A percentile compares a stretch with the other conserved stretches of the same genome.
These are phyloP conservation scores for Macroteleia sp. DNA, from an alignment of 2,888 invertebrate genomes.

Conservation along the genomic window DNA sequence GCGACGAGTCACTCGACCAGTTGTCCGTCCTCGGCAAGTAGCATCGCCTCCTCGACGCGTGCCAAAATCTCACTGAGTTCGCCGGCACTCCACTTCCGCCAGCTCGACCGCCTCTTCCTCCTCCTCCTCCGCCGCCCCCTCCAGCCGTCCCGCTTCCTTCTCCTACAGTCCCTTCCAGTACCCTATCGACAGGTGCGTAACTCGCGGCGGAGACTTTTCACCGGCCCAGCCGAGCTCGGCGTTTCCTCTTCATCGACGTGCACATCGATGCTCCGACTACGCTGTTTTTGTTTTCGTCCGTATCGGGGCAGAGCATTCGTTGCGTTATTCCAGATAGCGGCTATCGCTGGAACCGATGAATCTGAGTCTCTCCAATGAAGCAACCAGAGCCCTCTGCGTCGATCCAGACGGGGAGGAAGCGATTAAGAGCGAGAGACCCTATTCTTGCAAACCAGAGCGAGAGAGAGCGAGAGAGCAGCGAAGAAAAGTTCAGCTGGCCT, in stretches of 20 bases:
- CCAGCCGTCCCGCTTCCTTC: conserved; percentile 53
- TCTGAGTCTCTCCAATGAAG: no score
- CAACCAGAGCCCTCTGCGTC: conserved; percentile 2
- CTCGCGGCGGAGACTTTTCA: conserved; percentile 51
- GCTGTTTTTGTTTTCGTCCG: conserved; percentile 20
- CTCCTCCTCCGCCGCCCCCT: conserved; percentile 62
- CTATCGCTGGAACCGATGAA: no score
- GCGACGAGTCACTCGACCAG: conserved; percentile 62
- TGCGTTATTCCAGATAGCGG: neutral
- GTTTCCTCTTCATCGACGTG: conserved; percentile 51
- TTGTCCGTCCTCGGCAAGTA: conserved; percentile 48
- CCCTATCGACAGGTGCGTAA: conserved; percentile 71
- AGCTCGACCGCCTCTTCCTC: conserved; percentile 60
- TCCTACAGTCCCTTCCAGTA: conserved; percentile 50
- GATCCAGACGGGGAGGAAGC: conserved; percentile 20
- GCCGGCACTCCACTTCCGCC: conserved; percentile 67
- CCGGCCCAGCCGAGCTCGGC: conserved; percentile 61
- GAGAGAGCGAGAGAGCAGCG: conserved; percentile 36
- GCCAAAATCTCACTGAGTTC: conserved; percentile 62
- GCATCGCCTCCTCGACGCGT: conserved; percentile 61
- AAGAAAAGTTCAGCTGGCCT: conserved; percentile 80
- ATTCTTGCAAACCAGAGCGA: neutral
- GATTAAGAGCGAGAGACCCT: neutral
- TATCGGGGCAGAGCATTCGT: conserved; percentile 34
- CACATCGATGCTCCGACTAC: conserved; percentile 25